These are phyloP conservation scores for Amblyjoppa fuscipennis DNA, from an alignment of 2,888 invertebrate genomes.

Conservation along the genomic window DNA sequence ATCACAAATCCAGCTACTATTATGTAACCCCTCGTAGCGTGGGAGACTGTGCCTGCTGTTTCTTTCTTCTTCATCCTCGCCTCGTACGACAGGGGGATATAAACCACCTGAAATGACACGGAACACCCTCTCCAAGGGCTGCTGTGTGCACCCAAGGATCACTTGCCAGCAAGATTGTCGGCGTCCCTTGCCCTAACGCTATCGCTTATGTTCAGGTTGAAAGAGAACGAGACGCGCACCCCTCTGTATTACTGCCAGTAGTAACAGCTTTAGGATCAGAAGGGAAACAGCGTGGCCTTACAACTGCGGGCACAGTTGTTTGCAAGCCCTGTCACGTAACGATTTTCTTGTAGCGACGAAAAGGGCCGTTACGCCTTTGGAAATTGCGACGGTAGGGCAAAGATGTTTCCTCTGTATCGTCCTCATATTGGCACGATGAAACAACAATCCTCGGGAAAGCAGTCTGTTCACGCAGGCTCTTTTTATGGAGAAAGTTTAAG, in stretches of 20 bases:
- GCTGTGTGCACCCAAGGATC: constrained; percentile 1
- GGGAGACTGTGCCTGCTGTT: background rate
- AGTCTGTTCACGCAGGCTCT: background rate
- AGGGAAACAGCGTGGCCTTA: constrained; percentile 7
- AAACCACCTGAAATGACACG: constrained; percentile 37
- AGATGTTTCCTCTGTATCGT: constrained; percentile 30
- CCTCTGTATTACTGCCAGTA: background rate
- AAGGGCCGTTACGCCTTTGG: constrained; percentile 34
- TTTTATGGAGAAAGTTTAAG: background rate
- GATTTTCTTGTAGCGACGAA: constrained; percentile 50
- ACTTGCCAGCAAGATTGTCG: constrained; percentile 4
- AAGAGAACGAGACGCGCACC: constrained; percentile 13
- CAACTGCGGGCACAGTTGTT: constrained; percentile 52
- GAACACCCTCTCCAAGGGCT: constrained; percentile 23
- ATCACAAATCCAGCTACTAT: constrained; percentile 42
- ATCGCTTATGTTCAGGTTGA: constrained; percentile 28
- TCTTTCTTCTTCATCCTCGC: constrained; percentile 12
- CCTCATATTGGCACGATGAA: constrained; percentile 9
- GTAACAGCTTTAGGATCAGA: background rate
- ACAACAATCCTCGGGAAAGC: background rate
- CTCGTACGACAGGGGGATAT: background rate
- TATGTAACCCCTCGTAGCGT: constrained; percentile 16
- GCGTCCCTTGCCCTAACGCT: background rate
- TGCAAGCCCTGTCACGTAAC: constrained; percentile 59
- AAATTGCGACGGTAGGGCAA: constrained; percentile 53